Evolutionary conservation across 2,797 vertebrate genomes (phyloP).

Genomic region (Lutjanus argentimaculatus): DNA sequence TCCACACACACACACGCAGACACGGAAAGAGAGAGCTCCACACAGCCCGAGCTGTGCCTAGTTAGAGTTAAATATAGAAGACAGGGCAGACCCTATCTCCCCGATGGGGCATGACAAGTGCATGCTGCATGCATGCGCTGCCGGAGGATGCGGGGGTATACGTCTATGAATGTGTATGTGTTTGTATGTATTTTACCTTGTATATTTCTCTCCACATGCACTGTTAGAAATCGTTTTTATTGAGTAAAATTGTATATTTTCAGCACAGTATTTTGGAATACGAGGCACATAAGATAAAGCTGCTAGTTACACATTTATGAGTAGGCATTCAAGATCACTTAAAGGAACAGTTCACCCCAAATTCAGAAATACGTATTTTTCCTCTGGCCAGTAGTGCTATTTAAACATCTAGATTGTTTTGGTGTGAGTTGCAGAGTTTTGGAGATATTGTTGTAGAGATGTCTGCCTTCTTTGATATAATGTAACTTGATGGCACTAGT

Average conservation of each 20-base stretch:
- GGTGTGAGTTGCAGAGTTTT: no score
- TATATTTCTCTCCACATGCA: not conserved
- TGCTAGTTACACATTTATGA: not conserved
- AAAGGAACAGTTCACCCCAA: no score
- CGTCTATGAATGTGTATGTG: no score
- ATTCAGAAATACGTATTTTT: no score
- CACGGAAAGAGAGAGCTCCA: constrained; percentile 2
- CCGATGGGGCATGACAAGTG: constrained; percentile 61
- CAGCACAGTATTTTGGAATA: constrained; percentile 20
- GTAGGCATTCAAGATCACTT: not conserved
- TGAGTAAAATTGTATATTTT: not conserved
- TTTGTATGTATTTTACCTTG: not conserved
- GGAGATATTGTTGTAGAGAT: no score
- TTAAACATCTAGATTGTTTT: no score
- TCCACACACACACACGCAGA: not conserved
- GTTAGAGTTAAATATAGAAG: constrained; percentile 79
- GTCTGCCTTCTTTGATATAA: no score
- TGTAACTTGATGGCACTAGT: no score
- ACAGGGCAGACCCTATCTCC: constrained; percentile 37
- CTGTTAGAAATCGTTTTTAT: constrained; percentile 28
- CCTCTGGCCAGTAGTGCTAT: no score
- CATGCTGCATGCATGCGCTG: constrained; percentile 54
- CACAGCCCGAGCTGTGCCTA: constrained; percentile 5
- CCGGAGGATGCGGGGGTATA: constrained; percentile 36
- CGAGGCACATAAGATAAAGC: not conserved